Evolutionary conservation across 1,140 invertebrate genomes (phyloP), one percentile per base, ranked within the genome.

Genomic region (Danaus melanippus): DNA sequence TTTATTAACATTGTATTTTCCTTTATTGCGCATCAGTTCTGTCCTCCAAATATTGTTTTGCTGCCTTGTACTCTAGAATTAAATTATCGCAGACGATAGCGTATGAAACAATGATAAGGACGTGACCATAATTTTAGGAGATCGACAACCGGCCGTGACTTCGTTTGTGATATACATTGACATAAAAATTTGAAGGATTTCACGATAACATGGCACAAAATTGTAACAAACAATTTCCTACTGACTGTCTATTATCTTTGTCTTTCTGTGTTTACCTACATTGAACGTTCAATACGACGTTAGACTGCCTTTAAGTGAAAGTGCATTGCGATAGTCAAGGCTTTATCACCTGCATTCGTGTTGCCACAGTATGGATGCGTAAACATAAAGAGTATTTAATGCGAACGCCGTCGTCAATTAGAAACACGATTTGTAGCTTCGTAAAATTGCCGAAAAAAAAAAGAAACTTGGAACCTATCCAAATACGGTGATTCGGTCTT

Each of bases 101-200:
- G 55, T 62, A 59, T 64, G 49, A 64, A 60, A 64, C 46, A 57
- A 67, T 56, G 78, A 81, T 84, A 84, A 79, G 57, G 60, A 55
- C 60, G 58, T 74, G 76, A 71, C 76, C 69, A 82, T 77, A 76
- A 77, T 80, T 77, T 82, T 79, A 75, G 70, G 79, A 83, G 83
- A 84, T 86, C 83, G 79, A 75, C 74, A 79, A 79, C 80, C 83
- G 83, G 60, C 83, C 83, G 56, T 86, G 83, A 86, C 83, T 83
- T 66, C 69, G 69, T 81, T 83, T 79, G 54, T 62, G 47, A 63
- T 69, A 80, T 67, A 73, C 66, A 74, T 74, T 73, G 69, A 77
- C 73, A 73, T 66, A 74, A 74, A 81, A 81, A 76, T 69, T 66
- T 66, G 71, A 78, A 86, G 80, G 82, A 78, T 81, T 73, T 64